Conservation (phyloP, 2,888 invertebrate genomes). For the Netelia fuscicornis region DNA sequence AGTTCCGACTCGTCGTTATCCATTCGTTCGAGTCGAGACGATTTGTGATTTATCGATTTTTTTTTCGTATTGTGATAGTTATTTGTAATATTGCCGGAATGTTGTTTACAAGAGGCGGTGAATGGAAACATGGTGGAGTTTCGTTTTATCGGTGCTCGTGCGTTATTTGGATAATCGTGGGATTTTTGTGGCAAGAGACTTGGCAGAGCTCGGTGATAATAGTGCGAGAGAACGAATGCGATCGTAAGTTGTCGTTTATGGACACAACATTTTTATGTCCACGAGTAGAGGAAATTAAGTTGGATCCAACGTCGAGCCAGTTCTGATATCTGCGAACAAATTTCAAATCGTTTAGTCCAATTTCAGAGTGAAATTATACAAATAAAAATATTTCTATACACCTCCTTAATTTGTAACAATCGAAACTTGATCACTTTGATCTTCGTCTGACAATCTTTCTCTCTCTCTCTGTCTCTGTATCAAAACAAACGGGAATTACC, state of each 20-base stretch:
- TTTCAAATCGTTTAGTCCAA: neutral
- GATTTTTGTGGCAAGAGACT: constrained; percentile 49
- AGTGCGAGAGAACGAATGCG: constrained; percentile 70
- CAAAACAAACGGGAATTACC: neutral
- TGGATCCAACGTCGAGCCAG: neutral
- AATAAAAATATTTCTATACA: no score
- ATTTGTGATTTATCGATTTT: no score
- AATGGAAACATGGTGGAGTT: constrained; percentile 22
- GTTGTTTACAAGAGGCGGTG: constrained; percentile 28
- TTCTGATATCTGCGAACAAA: neutral
- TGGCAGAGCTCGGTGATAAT: constrained; percentile 72
- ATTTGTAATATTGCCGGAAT: neutral
- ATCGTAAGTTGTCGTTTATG: constrained; percentile 72
- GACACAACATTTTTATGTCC: neutral
- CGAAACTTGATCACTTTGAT: neutral
- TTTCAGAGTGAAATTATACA: no score
- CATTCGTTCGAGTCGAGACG: no score
- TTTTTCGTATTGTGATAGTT: no score
- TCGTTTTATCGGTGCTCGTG: constrained; percentile 59
- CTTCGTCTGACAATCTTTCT: neutral
- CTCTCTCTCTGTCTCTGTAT: neutral
- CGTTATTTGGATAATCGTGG: constrained; percentile 60
- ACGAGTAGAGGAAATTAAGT: constrained; percentile 6
- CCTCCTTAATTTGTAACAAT: no score
- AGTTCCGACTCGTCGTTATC: no score